Percentiles rank a stretch among this genome's conserved stretches.
Evolutionary conservation across 1,140 invertebrate species (phyloP).

Genomic region (Littorina saxatilis): DNA sequence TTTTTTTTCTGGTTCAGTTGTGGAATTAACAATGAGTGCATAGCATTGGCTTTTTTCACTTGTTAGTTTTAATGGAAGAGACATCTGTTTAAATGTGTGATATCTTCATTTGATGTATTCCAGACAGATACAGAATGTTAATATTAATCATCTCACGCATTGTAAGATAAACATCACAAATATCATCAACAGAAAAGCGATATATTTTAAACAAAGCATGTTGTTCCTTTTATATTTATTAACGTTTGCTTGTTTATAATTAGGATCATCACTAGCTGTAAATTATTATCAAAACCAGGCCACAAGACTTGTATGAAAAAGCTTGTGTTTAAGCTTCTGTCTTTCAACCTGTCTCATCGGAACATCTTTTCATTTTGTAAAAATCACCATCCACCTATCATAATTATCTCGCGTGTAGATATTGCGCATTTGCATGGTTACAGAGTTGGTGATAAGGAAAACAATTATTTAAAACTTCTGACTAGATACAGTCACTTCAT

Average conservation of each 20-base stretch:
- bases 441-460: neutral
- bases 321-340: constrained; percentile 22
- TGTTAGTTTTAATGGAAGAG: neutral
- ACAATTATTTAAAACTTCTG: neutral
- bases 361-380: neutral
- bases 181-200: too few species aligned
- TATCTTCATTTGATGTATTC: constrained; percentile 12
- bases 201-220: too few species aligned
- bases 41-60: too few species aligned
- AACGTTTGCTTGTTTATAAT: neutral
- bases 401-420: constrained; percentile 9
- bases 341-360: constrained; percentile 26
- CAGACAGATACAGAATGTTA: neutral
- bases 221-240: constrained; percentile 4
- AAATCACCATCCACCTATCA: neutral
- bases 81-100: constrained; percentile 4
- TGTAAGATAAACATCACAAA: neutral
- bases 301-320: constrained; percentile 1
- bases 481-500: neutral
- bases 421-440: neutral
- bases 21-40: neutral
- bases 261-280: neutral
- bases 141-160: constrained; percentile 3
- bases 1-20: neutral
- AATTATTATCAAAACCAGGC: constrained; percentile 20